phyloP scores from a whole-genome alignment of 2,797 vertebrate genomes.

The Parambassis ranga region DNA sequence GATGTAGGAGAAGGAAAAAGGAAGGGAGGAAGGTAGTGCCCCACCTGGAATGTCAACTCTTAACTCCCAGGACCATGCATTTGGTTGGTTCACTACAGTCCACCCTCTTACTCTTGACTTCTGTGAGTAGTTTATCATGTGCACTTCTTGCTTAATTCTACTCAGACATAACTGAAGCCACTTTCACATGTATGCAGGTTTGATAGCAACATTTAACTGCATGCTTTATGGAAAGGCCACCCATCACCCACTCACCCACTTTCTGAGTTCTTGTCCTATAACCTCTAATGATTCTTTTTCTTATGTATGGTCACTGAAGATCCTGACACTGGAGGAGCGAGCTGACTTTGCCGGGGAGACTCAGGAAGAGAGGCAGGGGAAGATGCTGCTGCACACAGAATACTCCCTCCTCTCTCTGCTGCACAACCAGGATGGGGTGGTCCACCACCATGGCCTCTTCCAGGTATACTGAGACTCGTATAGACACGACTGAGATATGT shows the following conservation, averaged over 20 bases:
- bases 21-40: constrained; percentile 23
- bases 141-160: background rate
- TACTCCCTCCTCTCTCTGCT: constrained; percentile 97
- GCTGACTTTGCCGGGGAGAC: constrained; percentile 90
- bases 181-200: too few species aligned
- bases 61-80: constrained; percentile 45
- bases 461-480: constrained; percentile 80
- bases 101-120: constrained; percentile 10
- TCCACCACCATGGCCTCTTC: constrained; percentile 98
- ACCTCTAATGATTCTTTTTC: constrained; percentile 40
- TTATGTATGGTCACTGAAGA: constrained; percentile 74
- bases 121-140: background rate
- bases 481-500: background rate
- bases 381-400: constrained; percentile 98
- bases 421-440: constrained; percentile 97
- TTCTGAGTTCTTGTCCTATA: background rate
- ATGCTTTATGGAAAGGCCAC: too few species aligned
- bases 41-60: constrained; percentile 62
- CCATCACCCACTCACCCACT: too few species aligned
- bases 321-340: constrained; percentile 95
- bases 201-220: too few species aligned
- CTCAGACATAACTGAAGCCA: background rate
- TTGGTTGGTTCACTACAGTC: constrained; percentile 36
- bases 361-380: constrained; percentile 97
- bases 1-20: background rate